phyloP scores from a whole-genome alignment of 2,888 invertebrate genomes.

The Chrysolina haemoptera region DNA sequence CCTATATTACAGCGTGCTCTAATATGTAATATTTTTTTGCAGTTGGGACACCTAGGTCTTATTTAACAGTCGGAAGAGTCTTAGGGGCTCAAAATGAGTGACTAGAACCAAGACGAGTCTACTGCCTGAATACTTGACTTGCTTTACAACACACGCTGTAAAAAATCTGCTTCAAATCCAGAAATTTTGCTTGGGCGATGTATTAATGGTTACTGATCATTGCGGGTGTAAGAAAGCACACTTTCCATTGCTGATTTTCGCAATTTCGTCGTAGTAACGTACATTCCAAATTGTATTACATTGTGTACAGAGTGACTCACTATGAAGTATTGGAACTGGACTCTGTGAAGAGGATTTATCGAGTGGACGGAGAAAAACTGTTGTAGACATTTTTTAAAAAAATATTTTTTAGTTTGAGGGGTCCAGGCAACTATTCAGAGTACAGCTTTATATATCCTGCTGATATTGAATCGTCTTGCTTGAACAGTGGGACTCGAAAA shows the following conservation, averaged over 20 bases:
- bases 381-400: neutral
- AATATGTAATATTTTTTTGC: constrained; percentile 17
- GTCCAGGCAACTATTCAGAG: neutral
- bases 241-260: neutral
- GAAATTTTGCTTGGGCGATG: neutral
- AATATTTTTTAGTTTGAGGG: no score
- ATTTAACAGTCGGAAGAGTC: constrained; percentile 28
- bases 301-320: neutral
- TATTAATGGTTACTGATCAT: neutral
- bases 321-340: neutral
- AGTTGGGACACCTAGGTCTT: constrained; percentile 25
- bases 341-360: neutral
- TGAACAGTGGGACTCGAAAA: neutral
- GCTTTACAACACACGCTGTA: neutral
- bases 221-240: neutral
- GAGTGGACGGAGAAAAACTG: neutral
- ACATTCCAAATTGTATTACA: neutral
- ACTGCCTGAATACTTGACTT: constrained; percentile 10
- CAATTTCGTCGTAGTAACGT: neutral
- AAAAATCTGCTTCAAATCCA: neutral
- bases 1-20: neutral
- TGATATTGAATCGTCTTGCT: neutral
- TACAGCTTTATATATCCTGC: neutral
- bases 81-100: neutral
- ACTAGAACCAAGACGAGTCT: neutral